Base-by-base conservation (phyloP, 2,797 vertebrate species). In the Eurystomus glaucurus region DNA sequence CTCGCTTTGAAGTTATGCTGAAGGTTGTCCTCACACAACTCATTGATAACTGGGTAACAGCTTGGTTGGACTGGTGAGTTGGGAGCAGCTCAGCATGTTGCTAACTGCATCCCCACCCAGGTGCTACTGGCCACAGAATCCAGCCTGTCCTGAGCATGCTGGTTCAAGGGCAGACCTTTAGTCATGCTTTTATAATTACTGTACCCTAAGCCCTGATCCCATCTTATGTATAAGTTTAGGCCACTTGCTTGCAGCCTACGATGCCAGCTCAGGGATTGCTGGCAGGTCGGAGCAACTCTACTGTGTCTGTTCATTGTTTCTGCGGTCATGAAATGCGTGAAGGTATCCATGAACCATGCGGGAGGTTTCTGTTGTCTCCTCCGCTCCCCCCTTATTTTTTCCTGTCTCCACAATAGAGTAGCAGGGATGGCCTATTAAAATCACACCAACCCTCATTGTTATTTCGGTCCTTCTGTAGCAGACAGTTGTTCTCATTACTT, bases 401-500 rank as follows among this genome's bases (percentile, higher is more conserved):
- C 11, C 14, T 55, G 5, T 79, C 55, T 80, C 71, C 2, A 1
- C 51, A 66, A 11, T 1, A 69, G 4, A 65, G 4, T 18, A 83
- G 28, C 51, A 85, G 51, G 31, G 13, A 31, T 14, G 21, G 68
- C n/a, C 57, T 41, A n/a, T 77, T 65, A 94, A 97, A 88, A 79
- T 54, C 19, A 2, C 50, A 65, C 20, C 31, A 48, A 37, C 29
- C 39, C 58, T 92, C 46, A 87, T 79, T 88, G 85, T 93, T 93
- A 89, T 90, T 96, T 97, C 77, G 93, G 77, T 41, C 85, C 82
- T 58, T 83, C 82, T 82, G 70, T 43, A 77, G 70, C 86, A 94
- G 70, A 52, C 54, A 89, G 70, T 89, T 92, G 51, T 52, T 87
- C 92, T 96, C 93, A 95, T 97, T 95, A 92, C 62, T 68, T 54